Conservation (phyloP, 2,113 vertebrate genomes). For the Gobius niger region DNA sequence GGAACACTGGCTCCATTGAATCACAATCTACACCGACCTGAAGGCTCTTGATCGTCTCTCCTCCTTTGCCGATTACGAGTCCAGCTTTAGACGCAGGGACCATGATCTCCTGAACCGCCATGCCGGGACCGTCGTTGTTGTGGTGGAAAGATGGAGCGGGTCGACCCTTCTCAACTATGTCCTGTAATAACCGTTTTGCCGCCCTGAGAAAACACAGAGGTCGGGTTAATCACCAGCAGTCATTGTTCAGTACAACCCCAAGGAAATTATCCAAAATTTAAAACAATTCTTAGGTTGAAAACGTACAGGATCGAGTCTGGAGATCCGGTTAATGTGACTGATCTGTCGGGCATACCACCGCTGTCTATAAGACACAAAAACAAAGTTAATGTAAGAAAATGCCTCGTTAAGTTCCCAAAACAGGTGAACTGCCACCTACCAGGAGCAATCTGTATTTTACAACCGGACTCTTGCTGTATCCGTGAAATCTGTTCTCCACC, state of each 20-base stretch:
- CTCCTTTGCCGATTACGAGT: slow-evolving; percentile 96
- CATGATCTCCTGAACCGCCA: slow-evolving; percentile 97
- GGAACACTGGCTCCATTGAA: neutral
- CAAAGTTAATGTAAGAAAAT: neutral
- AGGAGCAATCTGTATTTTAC: slow-evolving; percentile 98
- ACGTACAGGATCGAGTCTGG: slow-evolving; percentile 95
- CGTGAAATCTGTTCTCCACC: slow-evolving; percentile 98
- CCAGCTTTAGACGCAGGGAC: slow-evolving; percentile 97
- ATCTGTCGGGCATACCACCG: slow-evolving; percentile 94
- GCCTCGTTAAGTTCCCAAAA: too few relatives aligned
- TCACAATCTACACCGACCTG: slow-evolving; percentile 77
- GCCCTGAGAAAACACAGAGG: slow-evolving; percentile 63
- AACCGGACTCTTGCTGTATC: slow-evolving; percentile 96
- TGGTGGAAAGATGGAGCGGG: slow-evolving; percentile 95
- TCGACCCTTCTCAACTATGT: slow-evolving; percentile 96
- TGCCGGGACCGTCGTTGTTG: slow-evolving; percentile 91
- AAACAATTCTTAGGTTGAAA: too few relatives aligned
- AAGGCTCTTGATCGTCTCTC: slow-evolving; percentile 97
- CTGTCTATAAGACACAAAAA: slow-evolving; percentile 80
- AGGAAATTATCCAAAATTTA: too few relatives aligned
- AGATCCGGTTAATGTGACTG: slow-evolving; percentile 91
- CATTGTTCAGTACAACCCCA: too few relatives aligned
- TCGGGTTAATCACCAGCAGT: neutral
- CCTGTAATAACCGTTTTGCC: slow-evolving; percentile 91
- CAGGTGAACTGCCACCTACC: slow-evolving; percentile 71